Base-by-base conservation (phyloP, 2,797 vertebrate species). In the Syngnathus rostellatus region DNA sequence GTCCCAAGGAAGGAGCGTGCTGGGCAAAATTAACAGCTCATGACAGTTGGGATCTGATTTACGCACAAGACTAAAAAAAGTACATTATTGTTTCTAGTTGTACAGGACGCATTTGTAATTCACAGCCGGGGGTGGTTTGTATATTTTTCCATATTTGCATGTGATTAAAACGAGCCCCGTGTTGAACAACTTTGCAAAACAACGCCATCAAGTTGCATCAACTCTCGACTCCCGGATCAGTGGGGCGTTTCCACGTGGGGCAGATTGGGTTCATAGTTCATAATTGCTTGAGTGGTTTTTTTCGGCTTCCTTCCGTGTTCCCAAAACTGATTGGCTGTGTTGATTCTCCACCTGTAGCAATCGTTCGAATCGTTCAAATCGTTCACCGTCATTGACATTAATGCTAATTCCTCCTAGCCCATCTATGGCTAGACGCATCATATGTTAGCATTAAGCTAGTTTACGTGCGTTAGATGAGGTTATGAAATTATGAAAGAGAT, bases 141-240 rank as follows among this genome's bases (percentile, higher is more conserved):
- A 77, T 85, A 85, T 88, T 87, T 85, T 85, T 83, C 79, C 21
- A 74, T 68, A 88, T 88, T 83, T 85, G 83, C 84, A 88, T 88
- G 72, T 83, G 73, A 86, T 85, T 77, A 80, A 75, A 61, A 71
- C 70, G 69, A 64, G 48, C 55, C 55, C 31, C 25, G 1, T 17
- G 25, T 57, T 17, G 25, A 31, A 17, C 12, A 57, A 57, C 25
- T 16, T 57, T 16, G 55, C 31, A 31, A 57, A 57, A 38, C 14
- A 38, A 16, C 38, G 14, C 55, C n/a, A 9, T 21, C 50, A 51
- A 57, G 31, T 57, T 14, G 25, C n/a, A 9, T 21, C 50, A 51
- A 57, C 14, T 37, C 14, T 37, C 16, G 6, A 17, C 55, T 57
- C 73, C 63, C 1, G 57, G 71, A 75, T 78, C 59, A 40, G 75